phyloP scores from a whole-genome alignment of 2,888 invertebrate genomes.

The Luperina nickerlii region DNA sequence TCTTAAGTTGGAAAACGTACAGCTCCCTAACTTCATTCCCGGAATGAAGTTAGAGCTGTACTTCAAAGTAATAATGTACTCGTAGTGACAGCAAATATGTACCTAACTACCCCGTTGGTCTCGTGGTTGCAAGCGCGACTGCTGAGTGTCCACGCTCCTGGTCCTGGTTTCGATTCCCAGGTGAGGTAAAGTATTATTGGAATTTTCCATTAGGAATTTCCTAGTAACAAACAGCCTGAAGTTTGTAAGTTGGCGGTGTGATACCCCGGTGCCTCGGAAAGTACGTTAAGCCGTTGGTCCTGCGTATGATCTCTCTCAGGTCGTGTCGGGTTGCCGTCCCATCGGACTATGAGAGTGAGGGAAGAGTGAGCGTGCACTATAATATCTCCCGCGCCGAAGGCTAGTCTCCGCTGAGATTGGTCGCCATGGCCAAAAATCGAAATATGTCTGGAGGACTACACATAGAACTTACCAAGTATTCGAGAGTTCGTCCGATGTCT shows the following conservation, averaged over 20 bases:
- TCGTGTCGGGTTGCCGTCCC: neutral
- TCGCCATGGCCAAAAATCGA: neutral
- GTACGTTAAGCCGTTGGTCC: neutral
- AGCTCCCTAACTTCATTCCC: too few relatives aligned
- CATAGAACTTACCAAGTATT: slow-evolving; percentile 93
- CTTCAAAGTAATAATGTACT: slow-evolving; percentile 20
- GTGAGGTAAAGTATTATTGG: neutral
- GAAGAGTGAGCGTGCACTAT: neutral
- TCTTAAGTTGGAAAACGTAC: slow-evolving; percentile 27
- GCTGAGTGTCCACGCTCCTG: too few relatives aligned
- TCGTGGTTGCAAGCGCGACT: too few relatives aligned
- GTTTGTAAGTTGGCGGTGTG: neutral
- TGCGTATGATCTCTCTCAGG: neutral
- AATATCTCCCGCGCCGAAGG: too few relatives aligned
- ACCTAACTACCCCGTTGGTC: neutral
- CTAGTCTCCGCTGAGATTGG: neutral
- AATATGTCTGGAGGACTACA: neutral
- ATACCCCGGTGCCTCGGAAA: neutral
- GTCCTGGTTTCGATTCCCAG: too few relatives aligned
- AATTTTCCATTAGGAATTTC: neutral
- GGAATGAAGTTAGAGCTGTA: slow-evolving; percentile 31
- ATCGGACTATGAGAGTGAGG: neutral
- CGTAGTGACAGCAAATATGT: slow-evolving; percentile 7
- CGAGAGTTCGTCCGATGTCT: slow-evolving; percentile 98
- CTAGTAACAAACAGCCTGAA: neutral